Base-by-base conservation (phyloP, 2,888 invertebrate genomes). In the Orchesella flavescens region DNA sequence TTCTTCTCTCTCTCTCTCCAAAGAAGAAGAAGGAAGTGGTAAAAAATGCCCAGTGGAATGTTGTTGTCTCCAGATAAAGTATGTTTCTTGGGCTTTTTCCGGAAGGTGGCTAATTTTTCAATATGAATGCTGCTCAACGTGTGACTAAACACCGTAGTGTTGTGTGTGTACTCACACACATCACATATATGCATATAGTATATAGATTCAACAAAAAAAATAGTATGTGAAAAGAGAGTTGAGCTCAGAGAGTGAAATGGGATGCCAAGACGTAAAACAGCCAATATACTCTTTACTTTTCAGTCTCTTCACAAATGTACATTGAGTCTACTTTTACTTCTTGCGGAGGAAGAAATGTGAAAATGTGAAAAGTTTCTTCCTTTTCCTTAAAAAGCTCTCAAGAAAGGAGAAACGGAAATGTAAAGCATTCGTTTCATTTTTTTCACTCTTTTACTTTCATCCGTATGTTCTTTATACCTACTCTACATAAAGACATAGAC, bases 101-200 rank as follows among this genome's bases (percentile, higher is more conserved):
- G 86, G 84, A 87, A 85, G 81, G 80, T 85, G 75, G 77, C 85
- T 86, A 87, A 87, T 87, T 87, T 87, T 87, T 86, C 87, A 87
- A 83, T 85, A 83, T 85, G 85, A 78, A 84, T 78, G 73, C 73
- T 34, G 72, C 23, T 53, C 61, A 44, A 73, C 66, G 44, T 57
- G 23, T 63, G 74, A 65, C 65, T 79, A 66, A 79, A 69, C 49
- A 65, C 19, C 5, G 21, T n/a, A n/a, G n/a, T 7, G 61, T 17
- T n/a, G 17, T 53, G 53, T 15, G 3, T 53, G 2, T 9, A n/a
- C 53, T 17, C 53, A 53, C 53, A 53, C 15, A 17, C 15, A n/a
- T n/a, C 5, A 57, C 9, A 57, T n/a, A 10, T 57, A n/a, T 57
- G 65, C 19, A 65, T 34, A 43, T 65, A 4, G 9, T 23, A 61